Evolutionary conservation across 2,797 vertebrate genomes (phyloP).

Genomic region (Acanthornis magna): DNA sequence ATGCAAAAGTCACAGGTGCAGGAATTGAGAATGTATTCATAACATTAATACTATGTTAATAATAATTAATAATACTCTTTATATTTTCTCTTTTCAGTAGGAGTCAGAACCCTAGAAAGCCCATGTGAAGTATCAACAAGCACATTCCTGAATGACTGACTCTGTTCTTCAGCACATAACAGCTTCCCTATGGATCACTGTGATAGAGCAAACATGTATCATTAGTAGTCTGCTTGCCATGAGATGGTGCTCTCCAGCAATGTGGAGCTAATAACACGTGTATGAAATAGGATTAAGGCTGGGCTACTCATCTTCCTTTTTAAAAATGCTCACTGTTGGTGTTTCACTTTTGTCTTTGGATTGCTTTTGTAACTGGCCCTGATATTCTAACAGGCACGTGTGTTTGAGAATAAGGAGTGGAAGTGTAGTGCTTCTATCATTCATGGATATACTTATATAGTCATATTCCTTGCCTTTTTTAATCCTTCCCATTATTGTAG

Average conservation of each 20-base stretch:
- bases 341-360: slow-evolving; percentile 9
- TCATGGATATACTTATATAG: neutral
- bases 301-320: slow-evolving; percentile 44
- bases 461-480: neutral
- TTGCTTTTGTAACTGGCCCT: neutral
- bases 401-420: neutral
- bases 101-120: slow-evolving; percentile 59
- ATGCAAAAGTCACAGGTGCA: neutral
- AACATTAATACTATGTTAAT: neutral
- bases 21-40: neutral
- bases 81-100: neutral
- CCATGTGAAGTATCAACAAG: slow-evolving; percentile 28
- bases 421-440: neutral
- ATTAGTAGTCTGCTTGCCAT: slow-evolving; percentile 66
- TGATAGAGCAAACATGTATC: slow-evolving; percentile 65
- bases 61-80: neutral
- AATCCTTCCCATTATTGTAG: neutral
- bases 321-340: slow-evolving; percentile 34
- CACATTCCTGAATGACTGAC: slow-evolving; percentile 54
- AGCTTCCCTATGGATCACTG: slow-evolving; percentile 73
- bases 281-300: slow-evolving; percentile 31
- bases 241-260: slow-evolving; percentile 47
- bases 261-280: neutral
- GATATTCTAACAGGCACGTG: neutral
- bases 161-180: slow-evolving; percentile 57